Base-by-base conservation (phyloP, 2,113 vertebrate genomes). In the Megaceryle torquata region DNA sequence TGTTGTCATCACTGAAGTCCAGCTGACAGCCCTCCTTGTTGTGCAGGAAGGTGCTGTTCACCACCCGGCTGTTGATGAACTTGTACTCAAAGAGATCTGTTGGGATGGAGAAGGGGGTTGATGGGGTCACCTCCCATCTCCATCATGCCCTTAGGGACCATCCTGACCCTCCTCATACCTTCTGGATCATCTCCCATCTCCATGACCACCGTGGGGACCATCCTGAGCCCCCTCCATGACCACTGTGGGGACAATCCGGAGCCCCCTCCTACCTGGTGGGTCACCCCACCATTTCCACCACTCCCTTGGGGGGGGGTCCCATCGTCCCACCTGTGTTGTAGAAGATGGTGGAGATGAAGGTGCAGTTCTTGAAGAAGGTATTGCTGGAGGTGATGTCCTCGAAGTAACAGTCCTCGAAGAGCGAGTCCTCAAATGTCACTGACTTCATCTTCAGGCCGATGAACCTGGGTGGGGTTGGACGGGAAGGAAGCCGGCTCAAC, bases 351-450 rank as follows among this genome's bases (percentile, higher is more conserved):
- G 98, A 98, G 81, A 99, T 98, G 83, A 99, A 99, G 13, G 99
- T 99, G 98, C 99, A 99, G 98, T 99, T 99, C 95, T 98, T 99
- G 97, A 99, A 99, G 98, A 99, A 99, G 35, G 99, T 99, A 97
- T 99, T 99, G 97, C 98, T 99, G 96, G 99, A 99, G 8, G 99
- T 99, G 97, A 99, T 98, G 37, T 99, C 99, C 96, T 99, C 99
- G 2, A 99, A 99, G 93, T 99, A 99, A 82, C 99, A 99, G 67
- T 99, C 99, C 91, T 99, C 99, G 13, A 99, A 99, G 44, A 99
- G 96, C 1, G 99, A 99, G 84, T 99, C 99, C 92, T 99, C 99
- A 8, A 99, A 99, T 7, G 98, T 98, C 98, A 99, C 99, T 0
- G 99, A 99, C 96, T 98, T 99, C 98, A 99, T 98, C 93, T 98